A percentile compares a stretch with the other conserved stretches of the same genome.
Evolutionary conservation across 2,888 invertebrate genomes (phyloP).

Genomic region (Eudasyphora cyanicolor): DNA sequence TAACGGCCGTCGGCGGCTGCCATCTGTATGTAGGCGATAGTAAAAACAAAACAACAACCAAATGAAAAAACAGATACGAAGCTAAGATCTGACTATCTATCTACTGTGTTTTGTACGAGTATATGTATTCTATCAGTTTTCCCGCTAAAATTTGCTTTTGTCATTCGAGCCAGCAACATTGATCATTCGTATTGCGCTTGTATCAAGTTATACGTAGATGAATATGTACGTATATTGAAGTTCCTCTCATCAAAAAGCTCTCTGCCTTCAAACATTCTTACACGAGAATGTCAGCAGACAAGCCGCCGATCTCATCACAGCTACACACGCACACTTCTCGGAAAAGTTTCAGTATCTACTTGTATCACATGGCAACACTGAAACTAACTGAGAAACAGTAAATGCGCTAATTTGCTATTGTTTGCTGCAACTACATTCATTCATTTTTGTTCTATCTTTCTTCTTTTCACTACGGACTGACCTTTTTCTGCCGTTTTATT

Average conservation of each 20-base stretch:
- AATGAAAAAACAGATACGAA: not conserved
- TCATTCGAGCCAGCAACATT: not conserved
- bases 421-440: not conserved
- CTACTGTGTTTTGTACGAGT: not conserved
- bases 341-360: not conserved
- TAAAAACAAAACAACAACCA: not conserved
- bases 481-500: not conserved
- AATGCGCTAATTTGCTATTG: not conserved
- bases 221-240: too few species aligned
- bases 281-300: not conserved
- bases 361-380: not conserved
- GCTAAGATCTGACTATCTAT: not conserved
- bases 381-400: not conserved
- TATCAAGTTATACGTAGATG: too few species aligned
- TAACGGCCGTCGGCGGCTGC: not conserved
- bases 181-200: not conserved
- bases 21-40: not conserved
- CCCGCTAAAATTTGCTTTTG: not conserved
- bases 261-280: not conserved
- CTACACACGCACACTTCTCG: not conserved
- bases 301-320: not conserved
- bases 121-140: not conserved
- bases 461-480: not conserved
- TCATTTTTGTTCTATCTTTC: too few species aligned
- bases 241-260: not conserved